Evolutionary conservation across 1,140 invertebrate species (phyloP).

Genomic region (Lepidurus arcticus): DNA sequence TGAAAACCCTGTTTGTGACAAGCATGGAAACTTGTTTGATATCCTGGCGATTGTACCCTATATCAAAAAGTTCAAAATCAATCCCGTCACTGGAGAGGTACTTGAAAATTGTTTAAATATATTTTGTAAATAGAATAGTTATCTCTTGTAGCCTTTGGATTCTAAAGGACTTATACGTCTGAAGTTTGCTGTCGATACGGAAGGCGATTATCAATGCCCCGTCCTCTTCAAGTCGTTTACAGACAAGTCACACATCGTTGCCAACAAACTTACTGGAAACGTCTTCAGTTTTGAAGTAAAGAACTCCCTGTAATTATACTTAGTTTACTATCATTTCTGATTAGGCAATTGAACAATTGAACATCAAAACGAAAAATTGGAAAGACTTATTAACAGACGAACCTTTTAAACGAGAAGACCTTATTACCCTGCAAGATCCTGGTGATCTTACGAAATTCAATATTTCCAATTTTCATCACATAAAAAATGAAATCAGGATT

Average conservation of each 20-base stretch:
- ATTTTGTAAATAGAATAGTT: background rate
- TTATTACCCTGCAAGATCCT: conserved; percentile 93
- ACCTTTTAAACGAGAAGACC: conserved; percentile 81
- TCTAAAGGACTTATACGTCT: conserved; percentile 81
- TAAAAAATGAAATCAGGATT: conserved; percentile 90
- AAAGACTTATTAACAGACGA: conserved; percentile 90
- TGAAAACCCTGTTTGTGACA: conserved; percentile 84
- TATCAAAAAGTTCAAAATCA: conserved; percentile 86
- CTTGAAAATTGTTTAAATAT: conserved; percentile 34
- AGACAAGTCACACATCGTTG: conserved; percentile 93
- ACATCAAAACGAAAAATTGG: conserved; percentile 90
- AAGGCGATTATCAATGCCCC: conserved; percentile 86
- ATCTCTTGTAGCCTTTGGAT: conserved; percentile 59
- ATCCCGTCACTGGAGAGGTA: conserved; percentile 89
- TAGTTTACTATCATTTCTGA: conserved; percentile 36
- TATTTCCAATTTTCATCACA: conserved; percentile 86
- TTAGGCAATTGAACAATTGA: conserved; percentile 89
- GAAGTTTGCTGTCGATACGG: conserved; percentile 79
- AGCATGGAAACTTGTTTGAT: conserved; percentile 83
- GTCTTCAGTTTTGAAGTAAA: conserved; percentile 83
- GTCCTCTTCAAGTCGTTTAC: conserved; percentile 92
- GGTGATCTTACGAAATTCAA: conserved; percentile 90
- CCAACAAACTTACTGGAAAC: conserved; percentile 86
- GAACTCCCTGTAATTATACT: conserved; percentile 23
- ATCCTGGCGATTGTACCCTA: conserved; percentile 81